phyloP scores from a whole-genome alignment of 2,797 vertebrate species.

The Falco concolor region DNA sequence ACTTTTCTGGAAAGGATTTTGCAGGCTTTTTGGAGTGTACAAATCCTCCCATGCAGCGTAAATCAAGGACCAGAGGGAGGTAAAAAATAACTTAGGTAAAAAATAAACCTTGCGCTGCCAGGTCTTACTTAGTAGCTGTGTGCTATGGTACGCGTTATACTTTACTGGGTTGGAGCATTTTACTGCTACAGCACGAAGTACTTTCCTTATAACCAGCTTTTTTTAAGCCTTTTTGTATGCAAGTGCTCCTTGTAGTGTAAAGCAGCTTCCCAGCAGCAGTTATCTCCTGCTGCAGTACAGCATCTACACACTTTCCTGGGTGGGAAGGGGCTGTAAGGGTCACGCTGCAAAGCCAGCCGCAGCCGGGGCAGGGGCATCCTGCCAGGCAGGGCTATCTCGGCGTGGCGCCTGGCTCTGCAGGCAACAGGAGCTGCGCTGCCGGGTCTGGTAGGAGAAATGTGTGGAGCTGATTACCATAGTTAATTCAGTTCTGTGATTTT shows the following conservation, averaged over 20 bases:
- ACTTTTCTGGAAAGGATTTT: neutral
- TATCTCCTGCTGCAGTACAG: neutral
- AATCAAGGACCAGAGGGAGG: constrained; percentile 16
- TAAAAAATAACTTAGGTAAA: constrained; percentile 25
- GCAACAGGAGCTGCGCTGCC: neutral
- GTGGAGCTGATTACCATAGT: neutral
- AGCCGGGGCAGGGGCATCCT: neutral
- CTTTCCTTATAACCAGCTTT: neutral
- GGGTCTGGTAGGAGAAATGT: neutral
- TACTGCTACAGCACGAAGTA: neutral
- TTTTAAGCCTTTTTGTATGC: neutral
- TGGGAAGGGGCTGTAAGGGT: neutral
- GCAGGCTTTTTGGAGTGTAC: neutral
- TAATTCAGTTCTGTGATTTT: neutral
- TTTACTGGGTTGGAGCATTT: neutral
- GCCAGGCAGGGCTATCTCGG: fast-evolving
- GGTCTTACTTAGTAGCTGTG: neutral
- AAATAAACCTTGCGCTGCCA: neutral
- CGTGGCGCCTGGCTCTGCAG: neutral
- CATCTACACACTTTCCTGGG: neutral
- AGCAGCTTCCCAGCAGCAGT: neutral
- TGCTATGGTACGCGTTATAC: neutral
- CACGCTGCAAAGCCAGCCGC: fast-evolving
- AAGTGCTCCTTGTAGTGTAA: neutral
- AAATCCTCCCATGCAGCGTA: neutral